These are phyloP conservation scores for Argyra leucocephala DNA, from an alignment of 2,888 invertebrate genomes.

Conservation along the genomic window DNA sequence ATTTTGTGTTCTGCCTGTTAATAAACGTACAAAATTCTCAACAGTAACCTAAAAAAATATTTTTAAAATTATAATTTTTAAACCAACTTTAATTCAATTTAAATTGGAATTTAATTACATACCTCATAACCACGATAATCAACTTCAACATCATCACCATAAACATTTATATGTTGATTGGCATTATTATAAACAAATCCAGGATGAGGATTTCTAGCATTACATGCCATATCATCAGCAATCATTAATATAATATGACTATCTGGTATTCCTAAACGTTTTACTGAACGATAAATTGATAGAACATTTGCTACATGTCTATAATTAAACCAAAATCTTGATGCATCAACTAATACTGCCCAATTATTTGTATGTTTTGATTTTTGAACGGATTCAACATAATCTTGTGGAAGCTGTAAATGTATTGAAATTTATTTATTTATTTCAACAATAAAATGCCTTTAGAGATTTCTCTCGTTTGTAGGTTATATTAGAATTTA, in stretches of 20 bases:
- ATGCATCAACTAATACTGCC: constrained; percentile 98
- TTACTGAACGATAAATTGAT: constrained; percentile 95
- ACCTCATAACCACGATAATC: constrained; percentile 92
- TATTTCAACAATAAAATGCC: too few relatives aligned
- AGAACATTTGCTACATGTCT: constrained; percentile 98
- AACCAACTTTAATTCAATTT: neutral
- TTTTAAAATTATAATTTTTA: neutral
- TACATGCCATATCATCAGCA: constrained; percentile 99
- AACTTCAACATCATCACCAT: constrained; percentile 98
- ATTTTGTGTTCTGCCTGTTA: constrained; percentile 86
- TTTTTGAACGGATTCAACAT: constrained; percentile 33
- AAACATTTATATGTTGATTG: constrained; percentile 95
- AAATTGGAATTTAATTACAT: constrained; percentile 21
- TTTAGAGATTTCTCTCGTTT: too few relatives aligned
- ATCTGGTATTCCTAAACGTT: constrained; percentile 96
- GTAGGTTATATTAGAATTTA: too few relatives aligned
- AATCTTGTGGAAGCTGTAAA: constrained; percentile 33
- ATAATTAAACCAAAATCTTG: constrained; percentile 99
- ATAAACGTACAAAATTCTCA: constrained; percentile 91
- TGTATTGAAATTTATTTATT: too few relatives aligned
- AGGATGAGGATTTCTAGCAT: constrained; percentile 92
- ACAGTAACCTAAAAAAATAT: constrained; percentile 69
- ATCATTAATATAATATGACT: constrained; percentile 98
- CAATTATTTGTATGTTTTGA: constrained; percentile 89
- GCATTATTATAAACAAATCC: constrained; percentile 98